Conservation (phyloP, 2,888 invertebrate species). For the Diabrotica balteata region DNA sequence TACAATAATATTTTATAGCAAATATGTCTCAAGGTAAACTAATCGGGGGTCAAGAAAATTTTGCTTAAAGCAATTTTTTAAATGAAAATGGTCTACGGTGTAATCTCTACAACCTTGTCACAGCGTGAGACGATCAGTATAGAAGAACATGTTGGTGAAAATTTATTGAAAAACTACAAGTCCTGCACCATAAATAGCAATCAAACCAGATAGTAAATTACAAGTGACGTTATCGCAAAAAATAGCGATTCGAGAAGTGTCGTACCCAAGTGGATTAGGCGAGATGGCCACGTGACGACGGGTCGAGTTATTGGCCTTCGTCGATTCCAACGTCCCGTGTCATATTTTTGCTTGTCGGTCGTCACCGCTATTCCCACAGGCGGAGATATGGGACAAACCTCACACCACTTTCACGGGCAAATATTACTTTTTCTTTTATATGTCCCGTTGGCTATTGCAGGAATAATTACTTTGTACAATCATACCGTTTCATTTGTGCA, state of each 20-base stretch:
- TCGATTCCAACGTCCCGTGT: slow-evolving; percentile 56
- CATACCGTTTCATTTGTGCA: too few relatives aligned
- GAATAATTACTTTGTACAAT: too few relatives aligned
- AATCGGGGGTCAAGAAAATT: too few relatives aligned
- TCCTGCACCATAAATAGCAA: slow-evolving; percentile 54
- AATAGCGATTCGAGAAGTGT: slow-evolving; percentile 56
- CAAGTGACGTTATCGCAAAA: slow-evolving; percentile 58
- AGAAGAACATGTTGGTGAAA: slow-evolving; percentile 42
- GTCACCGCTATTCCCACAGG: slow-evolving; percentile 39
- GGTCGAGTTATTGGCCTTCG: slow-evolving; percentile 57
- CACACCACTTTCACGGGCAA: background rate
- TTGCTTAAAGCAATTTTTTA: too few relatives aligned
- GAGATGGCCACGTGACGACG: slow-evolving; percentile 55
- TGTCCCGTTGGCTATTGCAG: background rate
- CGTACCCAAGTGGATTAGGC: slow-evolving; percentile 59
- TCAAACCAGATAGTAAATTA: slow-evolving; percentile 58
- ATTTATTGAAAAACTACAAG: slow-evolving; percentile 51
- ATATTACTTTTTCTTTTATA: background rate
- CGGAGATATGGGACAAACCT: slow-evolving; percentile 16
- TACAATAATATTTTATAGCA: too few relatives aligned
- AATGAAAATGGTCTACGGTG: background rate
- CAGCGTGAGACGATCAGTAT: slow-evolving; percentile 36
- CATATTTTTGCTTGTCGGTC: slow-evolving; percentile 52
- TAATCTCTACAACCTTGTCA: slow-evolving; percentile 7
- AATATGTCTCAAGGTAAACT: too few relatives aligned